These are phyloP conservation scores for Apis cerana DNA, from an alignment of 1,140 invertebrate genomes.

Conservation along the genomic window DNA sequence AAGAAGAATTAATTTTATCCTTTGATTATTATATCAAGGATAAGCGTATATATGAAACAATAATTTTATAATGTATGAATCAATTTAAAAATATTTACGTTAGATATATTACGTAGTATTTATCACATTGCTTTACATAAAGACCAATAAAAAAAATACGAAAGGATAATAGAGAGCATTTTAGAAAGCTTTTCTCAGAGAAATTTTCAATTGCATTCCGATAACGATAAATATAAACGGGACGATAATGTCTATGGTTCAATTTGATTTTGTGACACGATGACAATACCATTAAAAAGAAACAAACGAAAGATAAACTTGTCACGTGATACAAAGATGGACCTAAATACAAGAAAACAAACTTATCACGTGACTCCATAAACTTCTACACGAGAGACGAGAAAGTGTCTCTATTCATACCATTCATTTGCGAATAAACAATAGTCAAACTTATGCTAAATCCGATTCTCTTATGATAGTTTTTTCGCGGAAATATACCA, in stretches of 20 bases:
- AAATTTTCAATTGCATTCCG: not conserved
- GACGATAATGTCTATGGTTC: not conserved
- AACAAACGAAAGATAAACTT: not conserved
- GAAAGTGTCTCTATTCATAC: too few relatives aligned
- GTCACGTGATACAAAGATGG: not conserved
- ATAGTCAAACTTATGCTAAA: not conserved
- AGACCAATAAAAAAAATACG: too few relatives aligned
- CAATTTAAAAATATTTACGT: not conserved
- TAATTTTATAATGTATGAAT: not conserved
- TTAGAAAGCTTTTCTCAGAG: not conserved
- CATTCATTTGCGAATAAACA: not conserved
- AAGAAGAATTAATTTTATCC: too few relatives aligned
- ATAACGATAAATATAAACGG: not conserved
- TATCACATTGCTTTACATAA: not conserved
- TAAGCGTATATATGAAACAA: not conserved
- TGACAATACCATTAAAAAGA: not conserved
- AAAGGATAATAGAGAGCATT: too few relatives aligned
- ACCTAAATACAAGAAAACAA: not conserved
- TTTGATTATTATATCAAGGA: not conserved
- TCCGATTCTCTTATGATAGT: not conserved
- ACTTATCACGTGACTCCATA: too few relatives aligned
- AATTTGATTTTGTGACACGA: not conserved
- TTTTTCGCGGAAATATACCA: not conserved
- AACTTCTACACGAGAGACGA: too few relatives aligned
- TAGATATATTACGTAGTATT: not conserved